Conservation (phyloP, 1,140 invertebrate species). For the Ostrea edulis region DNA sequence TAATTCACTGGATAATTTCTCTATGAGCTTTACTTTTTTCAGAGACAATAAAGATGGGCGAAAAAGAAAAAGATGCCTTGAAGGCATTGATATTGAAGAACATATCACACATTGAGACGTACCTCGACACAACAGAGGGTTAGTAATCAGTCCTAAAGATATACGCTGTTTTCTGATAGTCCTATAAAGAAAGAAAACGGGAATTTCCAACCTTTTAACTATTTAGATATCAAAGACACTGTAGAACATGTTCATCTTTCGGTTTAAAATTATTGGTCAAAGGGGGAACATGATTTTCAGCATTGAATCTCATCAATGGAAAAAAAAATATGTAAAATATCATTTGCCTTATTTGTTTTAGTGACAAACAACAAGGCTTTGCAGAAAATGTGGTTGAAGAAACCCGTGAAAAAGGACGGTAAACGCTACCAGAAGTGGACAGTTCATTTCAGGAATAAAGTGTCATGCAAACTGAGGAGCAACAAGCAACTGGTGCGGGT, state of each 20-base stretch:
- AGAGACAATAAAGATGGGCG: slow-evolving; percentile 46
- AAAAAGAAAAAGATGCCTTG: slow-evolving; percentile 39
- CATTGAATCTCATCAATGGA: too few species aligned
- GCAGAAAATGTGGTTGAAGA: slow-evolving; percentile 24
- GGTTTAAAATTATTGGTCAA: too few species aligned
- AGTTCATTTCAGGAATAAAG: background rate
- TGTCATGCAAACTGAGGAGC: slow-evolving; percentile 8
- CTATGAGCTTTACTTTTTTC: background rate
- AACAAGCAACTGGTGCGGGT: background rate
- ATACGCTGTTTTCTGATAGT: too few species aligned
- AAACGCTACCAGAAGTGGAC: background rate
- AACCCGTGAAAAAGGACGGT: background rate
- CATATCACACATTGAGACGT: slow-evolving; percentile 43
- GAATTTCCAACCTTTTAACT: too few species aligned
- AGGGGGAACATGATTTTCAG: too few species aligned
- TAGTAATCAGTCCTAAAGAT: background rate
- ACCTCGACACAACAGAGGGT: background rate
- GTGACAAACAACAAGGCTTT: slow-evolving; percentile 26
- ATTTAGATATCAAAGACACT: too few species aligned
- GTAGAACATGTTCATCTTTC: too few species aligned
- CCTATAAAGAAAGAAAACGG: too few species aligned
- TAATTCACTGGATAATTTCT: background rate
- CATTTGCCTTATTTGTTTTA: background rate
- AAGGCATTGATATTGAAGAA: background rate
- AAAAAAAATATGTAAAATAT: too few species aligned